phyloP scores from a whole-genome alignment of 2,113 vertebrate species.

The Microcebus jonahi region DNA sequence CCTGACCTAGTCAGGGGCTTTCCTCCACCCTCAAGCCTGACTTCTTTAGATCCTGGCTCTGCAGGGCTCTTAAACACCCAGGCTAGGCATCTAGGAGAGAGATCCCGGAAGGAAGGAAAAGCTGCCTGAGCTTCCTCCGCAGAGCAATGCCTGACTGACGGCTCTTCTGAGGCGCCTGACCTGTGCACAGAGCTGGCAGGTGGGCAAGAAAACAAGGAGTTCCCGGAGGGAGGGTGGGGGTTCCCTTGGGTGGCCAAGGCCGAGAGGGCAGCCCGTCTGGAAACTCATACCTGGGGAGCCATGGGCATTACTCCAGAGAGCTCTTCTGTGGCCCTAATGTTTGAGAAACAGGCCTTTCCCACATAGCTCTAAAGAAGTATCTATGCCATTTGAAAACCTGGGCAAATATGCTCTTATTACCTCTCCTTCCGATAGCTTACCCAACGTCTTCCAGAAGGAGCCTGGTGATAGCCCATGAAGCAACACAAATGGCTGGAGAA shows the following conservation, averaged over 20 bases:
- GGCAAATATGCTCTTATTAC: not conserved
- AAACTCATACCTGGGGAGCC: not conserved
- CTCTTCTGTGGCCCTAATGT: not conserved
- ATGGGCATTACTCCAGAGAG: not conserved
- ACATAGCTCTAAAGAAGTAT: not conserved
- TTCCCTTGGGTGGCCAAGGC: not conserved
- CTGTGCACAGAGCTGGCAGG: not conserved
- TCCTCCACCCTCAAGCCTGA: not conserved
- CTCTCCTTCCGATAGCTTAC: slow-evolving; percentile 82
- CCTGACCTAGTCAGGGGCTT: not conserved
- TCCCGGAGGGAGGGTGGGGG: no score
- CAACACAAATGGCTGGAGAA: slow-evolving; percentile 87
- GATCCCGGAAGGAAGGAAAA: not conserved
- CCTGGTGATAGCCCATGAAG: slow-evolving; percentile 90
- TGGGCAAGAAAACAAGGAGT: no score
- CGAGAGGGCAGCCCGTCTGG: not conserved
- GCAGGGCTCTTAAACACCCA: not conserved
- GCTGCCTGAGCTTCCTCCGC: not conserved
- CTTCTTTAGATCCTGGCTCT: not conserved
- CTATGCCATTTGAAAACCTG: not conserved
- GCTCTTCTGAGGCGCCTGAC: not conserved
- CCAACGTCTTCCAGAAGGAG: slow-evolving; percentile 92
- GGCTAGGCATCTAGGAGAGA: rapidly evolving
- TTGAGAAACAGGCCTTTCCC: not conserved
- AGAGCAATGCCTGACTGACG: not conserved